Percentiles rank a stretch among this genome's conserved stretches.
Conservation (phyloP, 2,797 vertebrate genomes). For the Arremon aurantiirostris region DNA sequence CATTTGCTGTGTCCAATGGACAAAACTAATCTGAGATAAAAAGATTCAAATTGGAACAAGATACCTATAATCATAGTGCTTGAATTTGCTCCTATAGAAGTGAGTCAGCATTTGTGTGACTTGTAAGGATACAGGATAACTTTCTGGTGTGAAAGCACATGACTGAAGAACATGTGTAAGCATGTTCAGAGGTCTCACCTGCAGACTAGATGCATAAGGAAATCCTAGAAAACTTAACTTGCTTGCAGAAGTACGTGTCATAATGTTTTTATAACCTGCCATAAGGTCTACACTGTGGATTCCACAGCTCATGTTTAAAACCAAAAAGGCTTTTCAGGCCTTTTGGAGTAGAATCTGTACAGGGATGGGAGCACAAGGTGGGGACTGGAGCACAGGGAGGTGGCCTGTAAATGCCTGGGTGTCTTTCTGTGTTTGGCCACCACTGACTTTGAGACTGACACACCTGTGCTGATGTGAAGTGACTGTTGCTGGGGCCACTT, state of each 20-base stretch:
- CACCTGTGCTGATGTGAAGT: background rate
- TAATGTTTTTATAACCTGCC: background rate
- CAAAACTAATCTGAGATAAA: slow-evolving; percentile 17
- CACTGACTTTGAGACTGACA: background rate
- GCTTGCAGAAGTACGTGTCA: background rate
- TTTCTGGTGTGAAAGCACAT: background rate
- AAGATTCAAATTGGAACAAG: slow-evolving; percentile 15
- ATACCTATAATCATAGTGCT: background rate
- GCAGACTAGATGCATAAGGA: background rate
- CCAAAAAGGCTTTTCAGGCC: background rate
- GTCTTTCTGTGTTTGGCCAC: background rate
- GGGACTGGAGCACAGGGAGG: background rate
- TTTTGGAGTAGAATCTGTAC: background rate
- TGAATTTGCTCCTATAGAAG: background rate
- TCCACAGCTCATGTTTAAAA: background rate
- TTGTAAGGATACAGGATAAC: background rate
- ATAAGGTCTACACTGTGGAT: background rate
- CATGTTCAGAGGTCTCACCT: background rate
- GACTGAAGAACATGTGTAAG: background rate
- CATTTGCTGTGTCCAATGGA: background rate
- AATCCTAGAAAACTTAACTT: background rate
- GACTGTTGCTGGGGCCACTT: background rate
- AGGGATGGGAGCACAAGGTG: background rate
- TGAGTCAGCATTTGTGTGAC: background rate
- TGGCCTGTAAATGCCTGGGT: background rate